phyloP scores from a whole-genome alignment of 2,888 invertebrate species.

The Dicyrtoma fusca region DNA sequence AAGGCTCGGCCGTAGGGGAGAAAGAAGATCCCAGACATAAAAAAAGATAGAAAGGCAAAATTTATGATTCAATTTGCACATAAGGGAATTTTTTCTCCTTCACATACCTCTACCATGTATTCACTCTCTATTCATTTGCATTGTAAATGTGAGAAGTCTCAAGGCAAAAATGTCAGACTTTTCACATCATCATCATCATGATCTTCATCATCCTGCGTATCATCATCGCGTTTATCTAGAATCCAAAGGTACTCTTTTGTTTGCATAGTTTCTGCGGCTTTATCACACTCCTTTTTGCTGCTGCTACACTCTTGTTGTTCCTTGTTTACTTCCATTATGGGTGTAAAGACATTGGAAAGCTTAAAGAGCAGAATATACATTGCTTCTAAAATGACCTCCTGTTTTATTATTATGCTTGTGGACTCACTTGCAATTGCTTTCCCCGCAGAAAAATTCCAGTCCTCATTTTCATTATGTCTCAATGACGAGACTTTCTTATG shows the following conservation, averaged over 20 bases:
- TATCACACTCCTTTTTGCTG: background rate
- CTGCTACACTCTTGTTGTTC: background rate
- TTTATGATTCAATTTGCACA: constrained; percentile 58
- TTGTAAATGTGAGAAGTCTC: constrained; percentile 49
- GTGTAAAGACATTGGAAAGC: background rate
- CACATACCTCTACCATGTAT: no score
- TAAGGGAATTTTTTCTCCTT: constrained; percentile 49
- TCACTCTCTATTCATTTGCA: constrained; percentile 55
- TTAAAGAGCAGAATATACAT: no score
- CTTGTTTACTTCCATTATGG: constrained; percentile 2
- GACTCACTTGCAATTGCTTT: background rate
- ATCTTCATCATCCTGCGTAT: constrained; percentile 44
- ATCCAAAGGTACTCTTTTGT: no score
- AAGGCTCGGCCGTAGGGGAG: background rate
- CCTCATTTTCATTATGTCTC: no score
- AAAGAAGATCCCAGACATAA: background rate
- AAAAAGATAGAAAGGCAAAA: constrained; percentile 50
- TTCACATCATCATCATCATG: constrained; percentile 55
- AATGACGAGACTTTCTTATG: no score
- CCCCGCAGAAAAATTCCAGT: background rate
- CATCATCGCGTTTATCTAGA: background rate
- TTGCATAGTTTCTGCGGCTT: no score
- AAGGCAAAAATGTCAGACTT: constrained; percentile 39
- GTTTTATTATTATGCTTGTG: no score
- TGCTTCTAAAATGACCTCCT: no score